These are phyloP conservation scores for Acromyrmex echinatior DNA, from an alignment of 1,140 invertebrate species.

Conservation along the genomic window DNA sequence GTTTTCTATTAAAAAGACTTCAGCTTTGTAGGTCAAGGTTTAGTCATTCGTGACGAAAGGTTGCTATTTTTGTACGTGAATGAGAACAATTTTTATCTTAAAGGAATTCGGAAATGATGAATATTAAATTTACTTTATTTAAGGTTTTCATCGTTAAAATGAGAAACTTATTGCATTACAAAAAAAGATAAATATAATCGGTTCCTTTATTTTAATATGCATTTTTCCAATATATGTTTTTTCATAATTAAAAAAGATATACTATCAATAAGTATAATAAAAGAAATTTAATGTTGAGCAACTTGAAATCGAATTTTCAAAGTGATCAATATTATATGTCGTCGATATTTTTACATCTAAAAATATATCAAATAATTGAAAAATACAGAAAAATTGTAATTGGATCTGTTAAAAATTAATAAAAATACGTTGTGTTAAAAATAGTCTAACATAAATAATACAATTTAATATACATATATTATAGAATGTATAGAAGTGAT, in stretches of 20 bases:
- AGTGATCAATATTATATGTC: not conserved
- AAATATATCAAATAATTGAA: not conserved
- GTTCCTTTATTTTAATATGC: not conserved
- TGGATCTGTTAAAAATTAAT: conserved; percentile 1
- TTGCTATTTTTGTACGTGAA: not conserved
- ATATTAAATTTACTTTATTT: not conserved
- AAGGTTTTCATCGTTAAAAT: not conserved
- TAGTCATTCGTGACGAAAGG: not conserved
- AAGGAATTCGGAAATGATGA: conserved; percentile 3
- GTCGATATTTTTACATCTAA: conserved; percentile 2
- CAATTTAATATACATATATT: not conserved
- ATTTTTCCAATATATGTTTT: not conserved
- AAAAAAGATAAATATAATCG: conserved; percentile 4
- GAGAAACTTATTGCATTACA: not conserved
- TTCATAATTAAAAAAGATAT: not conserved
- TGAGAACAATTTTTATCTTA: not conserved
- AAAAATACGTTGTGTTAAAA: not conserved
- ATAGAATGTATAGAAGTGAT: not conserved
- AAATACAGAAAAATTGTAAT: not conserved
- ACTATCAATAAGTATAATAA: not conserved
- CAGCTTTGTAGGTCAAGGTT: conserved; percentile 19
- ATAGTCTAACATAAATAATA: not conserved
- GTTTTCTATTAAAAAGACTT: not conserved
- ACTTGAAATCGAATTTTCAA: not conserved
- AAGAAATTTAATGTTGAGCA: not conserved